phyloP scores from a whole-genome alignment of 2,888 invertebrate genomes.

The Aleiodes testaceus region DNA sequence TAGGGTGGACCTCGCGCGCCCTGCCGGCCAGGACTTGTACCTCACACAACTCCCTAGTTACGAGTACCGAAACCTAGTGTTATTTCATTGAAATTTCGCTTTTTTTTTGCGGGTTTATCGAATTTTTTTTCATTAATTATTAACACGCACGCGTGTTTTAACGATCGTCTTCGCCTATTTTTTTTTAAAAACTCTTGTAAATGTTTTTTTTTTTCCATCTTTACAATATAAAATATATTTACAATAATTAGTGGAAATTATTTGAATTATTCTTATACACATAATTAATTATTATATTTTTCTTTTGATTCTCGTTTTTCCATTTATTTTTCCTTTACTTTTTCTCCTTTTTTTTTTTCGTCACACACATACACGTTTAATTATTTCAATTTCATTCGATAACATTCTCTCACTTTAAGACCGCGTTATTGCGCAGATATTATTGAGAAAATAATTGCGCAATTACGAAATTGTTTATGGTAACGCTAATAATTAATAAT shows the following conservation, averaged over 20 bases:
- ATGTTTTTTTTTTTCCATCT: conserved; percentile 6
- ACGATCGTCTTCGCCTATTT: conserved; percentile 35
- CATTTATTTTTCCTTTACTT: conserved; percentile 36
- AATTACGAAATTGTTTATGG: conserved; percentile 34
- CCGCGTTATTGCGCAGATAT: conserved; percentile 3
- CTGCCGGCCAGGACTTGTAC: conserved; percentile 73
- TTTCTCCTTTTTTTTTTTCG: conserved; percentile 35
- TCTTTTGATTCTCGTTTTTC: conserved; percentile 40
- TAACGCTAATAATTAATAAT: conserved; percentile 29
- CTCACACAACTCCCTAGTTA: conserved; percentile 74
- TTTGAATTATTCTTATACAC: conserved; percentile 34
- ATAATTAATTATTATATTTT: conserved; percentile 31
- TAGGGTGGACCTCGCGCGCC: conserved; percentile 71
- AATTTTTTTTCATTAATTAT: conserved; percentile 3
- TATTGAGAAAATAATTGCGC: conserved; percentile 25
- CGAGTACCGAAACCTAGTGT: conserved; percentile 73
- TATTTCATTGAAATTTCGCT: conserved; percentile 24
- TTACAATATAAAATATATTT: conserved; percentile 21
- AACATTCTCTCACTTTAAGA: conserved; percentile 34
- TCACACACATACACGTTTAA: conserved; percentile 33
- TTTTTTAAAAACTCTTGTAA: conserved; percentile 9
- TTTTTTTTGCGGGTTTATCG: conserved; percentile 18
- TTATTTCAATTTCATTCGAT: conserved; percentile 34
- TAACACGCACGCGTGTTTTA: conserved; percentile 15
- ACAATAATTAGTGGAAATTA: conserved; percentile 32